Conservation (phyloP, 2,888 invertebrate species). For the Adineta ricciae region DNA sequence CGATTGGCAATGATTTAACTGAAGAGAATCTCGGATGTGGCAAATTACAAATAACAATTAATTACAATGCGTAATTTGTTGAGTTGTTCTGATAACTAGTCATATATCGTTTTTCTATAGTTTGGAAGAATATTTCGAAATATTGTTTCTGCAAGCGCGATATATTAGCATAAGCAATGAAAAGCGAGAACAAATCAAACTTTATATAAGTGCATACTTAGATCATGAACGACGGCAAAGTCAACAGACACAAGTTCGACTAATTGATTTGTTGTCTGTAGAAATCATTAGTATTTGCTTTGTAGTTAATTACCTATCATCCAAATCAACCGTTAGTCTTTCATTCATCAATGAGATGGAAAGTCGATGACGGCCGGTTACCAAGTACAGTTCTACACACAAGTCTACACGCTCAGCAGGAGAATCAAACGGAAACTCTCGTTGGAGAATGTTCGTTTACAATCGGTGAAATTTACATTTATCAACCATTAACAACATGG, state of each 20-base stretch:
- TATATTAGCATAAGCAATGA: not conserved
- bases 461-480: slow-evolving; percentile 1
- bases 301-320: not conserved
- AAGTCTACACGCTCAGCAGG: not conserved
- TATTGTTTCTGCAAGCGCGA: not conserved
- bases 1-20: not conserved
- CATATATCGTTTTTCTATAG: not conserved
- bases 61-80: slow-evolving; percentile 1
- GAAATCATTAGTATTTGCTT: not conserved
- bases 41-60: slow-evolving; percentile 15
- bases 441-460: not conserved
- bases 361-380: not conserved
- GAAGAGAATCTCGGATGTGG: not conserved
- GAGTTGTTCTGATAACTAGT: not conserved
- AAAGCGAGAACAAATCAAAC: not conserved
- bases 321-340: not conserved
- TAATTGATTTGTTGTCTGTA: not conserved
- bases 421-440: not conserved
- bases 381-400: not conserved
- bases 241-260: not conserved
- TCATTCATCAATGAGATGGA: not conserved
- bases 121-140: not conserved
- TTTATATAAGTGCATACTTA: not conserved
- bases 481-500: slow-evolving; percentile 19
- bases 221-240: not conserved